Evolutionary conservation across 2,888 invertebrate species (phyloP).

Genomic region (Carcina quercana): DNA sequence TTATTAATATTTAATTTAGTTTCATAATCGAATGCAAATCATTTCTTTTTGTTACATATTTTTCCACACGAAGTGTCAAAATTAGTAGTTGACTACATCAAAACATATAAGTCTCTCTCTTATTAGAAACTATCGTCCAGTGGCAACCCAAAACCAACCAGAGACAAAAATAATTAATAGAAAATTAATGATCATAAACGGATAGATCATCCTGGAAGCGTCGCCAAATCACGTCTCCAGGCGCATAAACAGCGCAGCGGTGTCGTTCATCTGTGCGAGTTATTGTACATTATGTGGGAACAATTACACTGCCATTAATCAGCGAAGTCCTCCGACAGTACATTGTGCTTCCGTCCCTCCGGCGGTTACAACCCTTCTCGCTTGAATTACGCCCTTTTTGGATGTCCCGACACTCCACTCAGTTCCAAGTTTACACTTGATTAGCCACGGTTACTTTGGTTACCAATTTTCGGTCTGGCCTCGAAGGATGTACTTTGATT

Average conservation of each 20-base stretch:
- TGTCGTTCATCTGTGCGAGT: conserved; percentile 43
- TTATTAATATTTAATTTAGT: too few relatives aligned
- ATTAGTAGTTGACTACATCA: too few relatives aligned
- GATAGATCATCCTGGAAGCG: too few relatives aligned
- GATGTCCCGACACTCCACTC: conserved; percentile 25
- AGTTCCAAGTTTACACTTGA: conserved; percentile 57
- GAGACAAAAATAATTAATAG: too few relatives aligned
- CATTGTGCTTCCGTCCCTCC: conserved; percentile 48
- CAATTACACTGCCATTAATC: conserved; percentile 67
- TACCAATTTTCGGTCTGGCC: neutral
- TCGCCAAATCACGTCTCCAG: conserved; percentile 11
- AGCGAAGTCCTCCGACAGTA: conserved; percentile 51
- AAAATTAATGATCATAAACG: too few relatives aligned
- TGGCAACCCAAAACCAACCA: too few relatives aligned
- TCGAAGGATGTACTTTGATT: too few relatives aligned
- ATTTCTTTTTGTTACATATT: too few relatives aligned
- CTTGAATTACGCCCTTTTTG: conserved; percentile 46
- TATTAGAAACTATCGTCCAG: too few relatives aligned
- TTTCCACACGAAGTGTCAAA: too few relatives aligned
- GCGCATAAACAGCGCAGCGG: conserved; percentile 18
- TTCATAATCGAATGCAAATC: too few relatives aligned
- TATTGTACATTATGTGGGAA: conserved; percentile 64
- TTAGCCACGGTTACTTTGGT: conserved; percentile 44
- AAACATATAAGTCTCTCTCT: too few relatives aligned
- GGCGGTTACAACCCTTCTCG: conserved; percentile 48